These are phyloP conservation scores for Petrosia ficiformis DNA, from an alignment of 37 sponge, comb jelly and placozoan species.

Conservation along the genomic window DNA sequence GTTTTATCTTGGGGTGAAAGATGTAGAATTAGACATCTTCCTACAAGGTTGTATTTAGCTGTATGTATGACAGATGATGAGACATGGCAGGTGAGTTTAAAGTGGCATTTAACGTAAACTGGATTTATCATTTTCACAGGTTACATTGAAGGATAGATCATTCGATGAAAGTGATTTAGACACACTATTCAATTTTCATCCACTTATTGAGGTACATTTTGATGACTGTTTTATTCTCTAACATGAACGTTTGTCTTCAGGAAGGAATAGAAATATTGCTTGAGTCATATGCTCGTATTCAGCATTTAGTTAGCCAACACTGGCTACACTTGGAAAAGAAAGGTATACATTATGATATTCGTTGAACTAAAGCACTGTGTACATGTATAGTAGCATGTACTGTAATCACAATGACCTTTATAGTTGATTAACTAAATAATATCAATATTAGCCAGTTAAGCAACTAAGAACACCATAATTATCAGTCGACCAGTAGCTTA, in stretches of 20 bases:
- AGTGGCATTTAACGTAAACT: background rate
- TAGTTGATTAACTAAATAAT: too few species aligned
- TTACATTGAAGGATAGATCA: slow-evolving; percentile 10
- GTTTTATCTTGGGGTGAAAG: slow-evolving; percentile 50
- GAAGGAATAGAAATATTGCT: slow-evolving; percentile 25
- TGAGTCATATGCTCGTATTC: slow-evolving; percentile 47
- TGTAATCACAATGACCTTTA: too few species aligned
- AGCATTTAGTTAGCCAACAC: slow-evolving; percentile 32
- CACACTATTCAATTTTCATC: slow-evolving; percentile 29
- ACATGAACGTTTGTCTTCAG: slow-evolving; percentile 1
- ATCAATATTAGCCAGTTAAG: too few species aligned
- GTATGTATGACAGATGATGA: slow-evolving; percentile 2
- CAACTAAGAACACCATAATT: too few species aligned
- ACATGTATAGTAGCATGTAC: too few species aligned
- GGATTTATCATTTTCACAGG: background rate
- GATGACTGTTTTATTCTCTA: background rate
- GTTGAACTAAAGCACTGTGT: too few species aligned
- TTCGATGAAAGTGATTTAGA: slow-evolving; percentile 7
- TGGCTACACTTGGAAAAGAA: slow-evolving; percentile 30
- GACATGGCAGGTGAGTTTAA: background rate
- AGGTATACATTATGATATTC: too few species aligned
- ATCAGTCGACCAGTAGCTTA: too few species aligned
- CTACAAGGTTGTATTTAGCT: slow-evolving; percentile 52
- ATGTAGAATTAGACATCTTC: slow-evolving; percentile 51
- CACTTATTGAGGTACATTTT: slow-evolving; percentile 32